Base-by-base conservation (phyloP, 2,797 vertebrate species). In the Cyprinodon diabolis region DNA sequence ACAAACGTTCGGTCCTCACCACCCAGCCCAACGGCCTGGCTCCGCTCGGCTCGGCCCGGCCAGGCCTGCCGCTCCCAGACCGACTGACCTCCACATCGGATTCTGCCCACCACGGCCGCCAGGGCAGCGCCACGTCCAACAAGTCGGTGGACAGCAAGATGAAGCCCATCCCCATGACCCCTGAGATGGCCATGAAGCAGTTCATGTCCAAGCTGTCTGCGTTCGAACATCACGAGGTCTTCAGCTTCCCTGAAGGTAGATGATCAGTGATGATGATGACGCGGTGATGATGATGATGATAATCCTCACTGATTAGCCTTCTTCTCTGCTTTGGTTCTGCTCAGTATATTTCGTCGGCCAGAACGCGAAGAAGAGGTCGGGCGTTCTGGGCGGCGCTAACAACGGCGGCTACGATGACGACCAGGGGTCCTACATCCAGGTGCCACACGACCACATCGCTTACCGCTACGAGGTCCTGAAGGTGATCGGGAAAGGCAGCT, bases 401-500 rank as follows among this genome's bases (percentile, higher is more conserved):
- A 99, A 99, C 0, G 92, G 96, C 0, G 97, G 98, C 70, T 99
- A 98, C 8, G 98, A 99, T 6, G 98, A 99, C 3, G 98, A 99
- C 84, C 98, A 99, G 93, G 98, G 98, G 55, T 99, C 98, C n/a
- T 99, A 99, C 4, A 94, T 99, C 90, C 98, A 99, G 55, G 96
- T 99, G 80, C 97, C 97, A 37, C 98, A 99, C 4, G 98, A 99
- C 93, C 98, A 99, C 68, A 94, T 99, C 83, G 88, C 96, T 0
- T 99, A 98, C 89, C 96, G 98, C 79, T 99, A 98, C 65, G 98
- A 99, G 91, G 98, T 99, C 76, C 94, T 99, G 63, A 99, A 99
- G 89, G 97, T 99, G 89, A 99, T 99, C 52, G 98, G 98, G 56
- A 99, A 99, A 87, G 98, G 98, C 77, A 99, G 98, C 90, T 99